phyloP scores from a whole-genome alignment of 2,113 vertebrate genomes.

The Psittacula cyanocephala region DNA sequence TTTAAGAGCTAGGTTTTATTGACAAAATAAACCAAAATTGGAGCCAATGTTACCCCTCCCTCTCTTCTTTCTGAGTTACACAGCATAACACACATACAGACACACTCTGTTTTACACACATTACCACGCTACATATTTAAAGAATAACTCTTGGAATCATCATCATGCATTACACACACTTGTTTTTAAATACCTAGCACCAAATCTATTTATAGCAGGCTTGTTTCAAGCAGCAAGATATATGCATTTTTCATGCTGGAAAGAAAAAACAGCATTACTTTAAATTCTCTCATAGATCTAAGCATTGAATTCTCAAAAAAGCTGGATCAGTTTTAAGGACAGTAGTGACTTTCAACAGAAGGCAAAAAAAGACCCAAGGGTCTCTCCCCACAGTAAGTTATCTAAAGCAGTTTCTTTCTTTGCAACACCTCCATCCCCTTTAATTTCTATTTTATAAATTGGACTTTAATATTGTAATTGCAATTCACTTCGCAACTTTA shows the following conservation, averaged over 20 bases:
- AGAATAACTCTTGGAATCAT: neutral
- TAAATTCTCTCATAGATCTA: neutral
- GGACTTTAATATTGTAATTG: neutral
- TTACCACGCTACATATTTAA: neutral
- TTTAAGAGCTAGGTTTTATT: conserved; percentile 71
- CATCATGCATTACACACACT: neutral
- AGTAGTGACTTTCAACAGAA: neutral
- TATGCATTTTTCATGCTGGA: neutral
- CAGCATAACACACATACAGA: neutral
- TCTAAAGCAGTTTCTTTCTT: neutral
- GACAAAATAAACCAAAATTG: conserved; percentile 64
- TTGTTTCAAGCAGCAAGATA: neutral
- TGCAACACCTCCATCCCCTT: neutral
- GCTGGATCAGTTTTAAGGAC: neutral
- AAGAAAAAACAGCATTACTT: neutral
- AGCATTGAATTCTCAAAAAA: neutral
- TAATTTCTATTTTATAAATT: neutral
- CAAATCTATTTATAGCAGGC: neutral
- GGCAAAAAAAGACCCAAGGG: neutral
- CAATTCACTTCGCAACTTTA: neutral
- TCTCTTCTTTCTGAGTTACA: neutral
- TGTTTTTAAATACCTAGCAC: neutral
- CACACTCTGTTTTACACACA: neutral
- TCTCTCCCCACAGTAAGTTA: neutral
- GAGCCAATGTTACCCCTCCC: neutral